phyloP scores from a whole-genome alignment of 2,113 vertebrate species.

The Cyprinodon tularosa region DNA sequence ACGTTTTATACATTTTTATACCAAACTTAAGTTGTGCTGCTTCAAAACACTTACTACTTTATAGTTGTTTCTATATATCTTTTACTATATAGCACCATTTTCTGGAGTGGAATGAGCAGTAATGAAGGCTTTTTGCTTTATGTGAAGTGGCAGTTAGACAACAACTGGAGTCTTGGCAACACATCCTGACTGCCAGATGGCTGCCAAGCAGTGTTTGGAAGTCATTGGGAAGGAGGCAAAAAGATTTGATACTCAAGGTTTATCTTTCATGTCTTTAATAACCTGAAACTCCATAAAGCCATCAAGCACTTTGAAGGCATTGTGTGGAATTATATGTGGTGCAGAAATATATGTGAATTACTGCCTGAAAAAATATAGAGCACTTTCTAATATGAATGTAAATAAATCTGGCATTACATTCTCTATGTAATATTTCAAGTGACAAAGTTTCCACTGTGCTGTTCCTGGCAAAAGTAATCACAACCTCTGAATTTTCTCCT shows the following conservation, averaged over 20 bases:
- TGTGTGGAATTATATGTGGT: slow-evolving; percentile 12
- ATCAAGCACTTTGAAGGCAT: slow-evolving; percentile 32
- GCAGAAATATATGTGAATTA: neutral
- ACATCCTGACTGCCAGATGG: slow-evolving; percentile 69
- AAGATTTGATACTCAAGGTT: slow-evolving; percentile 56
- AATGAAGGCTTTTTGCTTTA: slow-evolving; percentile 39
- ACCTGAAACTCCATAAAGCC: slow-evolving; percentile 48
- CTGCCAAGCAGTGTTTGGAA: slow-evolving; percentile 70
- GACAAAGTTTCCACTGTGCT: neutral
- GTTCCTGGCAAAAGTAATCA: neutral
- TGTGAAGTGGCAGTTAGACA: slow-evolving; percentile 57
- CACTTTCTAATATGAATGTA: neutral
- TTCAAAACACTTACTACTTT: neutral
- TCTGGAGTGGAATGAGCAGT: slow-evolving; percentile 6
- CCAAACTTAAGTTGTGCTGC: neutral
- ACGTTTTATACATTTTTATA: slow-evolving; percentile 22
- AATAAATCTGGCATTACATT: neutral
- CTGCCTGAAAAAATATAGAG: neutral
- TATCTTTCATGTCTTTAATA: slow-evolving; percentile 61
- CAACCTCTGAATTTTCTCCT: neutral
- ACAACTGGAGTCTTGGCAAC: slow-evolving; percentile 67
- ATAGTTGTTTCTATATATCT: neutral
- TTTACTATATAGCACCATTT: neutral
- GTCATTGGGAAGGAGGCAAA: slow-evolving; percentile 42
- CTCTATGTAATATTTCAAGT: slow-evolving; percentile 20